These are phyloP conservation scores for Scaptomyza hsui DNA, from an alignment of 1,140 invertebrate genomes.

Conservation along the genomic window DNA sequence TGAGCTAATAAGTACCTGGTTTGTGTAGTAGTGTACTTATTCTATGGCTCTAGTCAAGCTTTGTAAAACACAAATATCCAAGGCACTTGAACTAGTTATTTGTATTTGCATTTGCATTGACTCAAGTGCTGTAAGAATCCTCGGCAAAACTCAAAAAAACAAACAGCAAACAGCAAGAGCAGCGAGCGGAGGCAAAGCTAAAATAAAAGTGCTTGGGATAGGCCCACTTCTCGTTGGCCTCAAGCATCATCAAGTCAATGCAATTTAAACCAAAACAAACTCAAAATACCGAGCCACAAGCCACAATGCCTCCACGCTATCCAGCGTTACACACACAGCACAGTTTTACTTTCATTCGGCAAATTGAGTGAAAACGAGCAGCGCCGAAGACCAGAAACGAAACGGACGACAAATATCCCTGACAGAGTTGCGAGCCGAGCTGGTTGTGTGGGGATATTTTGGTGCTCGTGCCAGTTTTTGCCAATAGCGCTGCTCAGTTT, in stretches of 20 bases:
- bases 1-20: constrained; percentile 7
- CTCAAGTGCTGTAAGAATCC: constrained; percentile 49
- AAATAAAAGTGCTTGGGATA: constrained; percentile 75
- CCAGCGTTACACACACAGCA: constrained; percentile 6
- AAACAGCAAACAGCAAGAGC: not conserved
- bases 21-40: not conserved
- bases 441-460: constrained; percentile 56
- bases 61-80: constrained; percentile 17
- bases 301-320: not conserved
- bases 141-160: constrained; percentile 23
- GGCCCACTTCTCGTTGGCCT: constrained; percentile 63
- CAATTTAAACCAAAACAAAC: constrained; percentile 83
- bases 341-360: constrained; percentile 78
- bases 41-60: constrained; percentile 7
- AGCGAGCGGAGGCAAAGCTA: constrained; percentile 22
- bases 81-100: constrained; percentile 47
- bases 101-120: constrained; percentile 44
- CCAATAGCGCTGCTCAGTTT: constrained; percentile 77
- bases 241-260: constrained; percentile 65
- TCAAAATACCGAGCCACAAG: constrained; percentile 59
- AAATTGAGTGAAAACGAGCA: constrained; percentile 74
- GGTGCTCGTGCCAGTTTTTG: constrained; percentile 69
- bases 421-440: not conserved
- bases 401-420: constrained; percentile 54
- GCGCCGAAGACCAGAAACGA: constrained; percentile 6